Conservation (phyloP, 35 echinoderm and acorn worm genomes). For the Acanthaster planci region DNA sequence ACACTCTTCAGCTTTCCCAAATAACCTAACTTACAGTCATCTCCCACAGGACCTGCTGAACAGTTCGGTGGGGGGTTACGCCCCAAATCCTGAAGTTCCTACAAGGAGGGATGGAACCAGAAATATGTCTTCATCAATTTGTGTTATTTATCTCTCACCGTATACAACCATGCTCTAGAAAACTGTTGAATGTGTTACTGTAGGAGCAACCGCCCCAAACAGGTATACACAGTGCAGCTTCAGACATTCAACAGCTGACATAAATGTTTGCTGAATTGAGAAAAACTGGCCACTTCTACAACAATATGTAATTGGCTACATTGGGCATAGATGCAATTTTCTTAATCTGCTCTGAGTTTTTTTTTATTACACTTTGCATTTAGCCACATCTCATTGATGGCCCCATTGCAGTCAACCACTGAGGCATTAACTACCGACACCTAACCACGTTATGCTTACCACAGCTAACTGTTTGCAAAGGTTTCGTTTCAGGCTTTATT, state of each 20-base stretch:
- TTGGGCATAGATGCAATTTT: no score
- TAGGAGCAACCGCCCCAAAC: no score
- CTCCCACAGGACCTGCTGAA: constrained; percentile 95
- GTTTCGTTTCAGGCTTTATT: no score
- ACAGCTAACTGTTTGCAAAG: no score
- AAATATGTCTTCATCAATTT: neutral
- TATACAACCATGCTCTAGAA: neutral
- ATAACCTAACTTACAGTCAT: constrained; percentile 98
- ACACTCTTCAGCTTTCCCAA: neutral
- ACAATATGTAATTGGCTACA: no score
- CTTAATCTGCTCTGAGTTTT: no score
- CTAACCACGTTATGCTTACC: no score
- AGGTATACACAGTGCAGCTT: no score
- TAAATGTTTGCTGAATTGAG: neutral
- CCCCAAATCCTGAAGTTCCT: constrained; percentile 90
- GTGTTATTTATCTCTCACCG: neutral
- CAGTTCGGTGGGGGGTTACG: constrained; percentile 88
- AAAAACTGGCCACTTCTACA: neutral
- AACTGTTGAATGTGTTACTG: neutral
- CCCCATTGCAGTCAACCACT: no score
- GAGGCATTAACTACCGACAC: no score
- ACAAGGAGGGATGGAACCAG: constrained; percentile 5
- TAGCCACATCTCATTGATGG: no score
- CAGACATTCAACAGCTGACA: neutral
- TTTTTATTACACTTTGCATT: no score